Conservation (phyloP, 2,888 invertebrate species). For the Cynaeus angustus region DNA sequence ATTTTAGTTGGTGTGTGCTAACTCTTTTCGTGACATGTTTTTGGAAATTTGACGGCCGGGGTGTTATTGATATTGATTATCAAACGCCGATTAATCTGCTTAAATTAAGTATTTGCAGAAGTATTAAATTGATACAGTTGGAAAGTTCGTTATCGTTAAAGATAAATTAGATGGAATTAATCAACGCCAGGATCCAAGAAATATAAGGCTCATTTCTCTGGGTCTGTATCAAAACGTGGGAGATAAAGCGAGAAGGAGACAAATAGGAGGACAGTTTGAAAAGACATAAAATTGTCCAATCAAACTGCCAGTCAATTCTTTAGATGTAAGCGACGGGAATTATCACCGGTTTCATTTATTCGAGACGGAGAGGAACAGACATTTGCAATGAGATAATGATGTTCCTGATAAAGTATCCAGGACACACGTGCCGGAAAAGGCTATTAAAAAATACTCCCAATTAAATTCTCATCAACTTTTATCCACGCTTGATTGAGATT, state of each 20-base stretch:
- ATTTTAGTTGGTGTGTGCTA: constrained; percentile 37
- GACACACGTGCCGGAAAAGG: too few species aligned
- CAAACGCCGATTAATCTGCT: constrained; percentile 26
- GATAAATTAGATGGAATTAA: constrained; percentile 41
- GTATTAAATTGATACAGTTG: constrained; percentile 40
- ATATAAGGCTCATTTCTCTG: constrained; percentile 42
- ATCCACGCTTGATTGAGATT: too few species aligned
- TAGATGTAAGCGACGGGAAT: constrained; percentile 26
- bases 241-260: constrained; percentile 44
- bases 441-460: too few species aligned
- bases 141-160: constrained; percentile 40
- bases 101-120: constrained; percentile 36
- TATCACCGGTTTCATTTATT: constrained; percentile 9
- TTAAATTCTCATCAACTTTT: too few species aligned
- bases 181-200: constrained; percentile 37
- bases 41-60: background rate
- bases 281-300: constrained; percentile 49
- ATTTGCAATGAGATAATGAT: too few species aligned
- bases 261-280: constrained; percentile 36
- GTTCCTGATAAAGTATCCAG: too few species aligned
- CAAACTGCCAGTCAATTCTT: constrained; percentile 45
- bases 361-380: background rate
- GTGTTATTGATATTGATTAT: constrained; percentile 26
- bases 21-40: constrained; percentile 19
- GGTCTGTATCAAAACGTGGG: constrained; percentile 33